phyloP scores from a whole-genome alignment of 1,140 invertebrate genomes.

The Lethrus apterus region DNA sequence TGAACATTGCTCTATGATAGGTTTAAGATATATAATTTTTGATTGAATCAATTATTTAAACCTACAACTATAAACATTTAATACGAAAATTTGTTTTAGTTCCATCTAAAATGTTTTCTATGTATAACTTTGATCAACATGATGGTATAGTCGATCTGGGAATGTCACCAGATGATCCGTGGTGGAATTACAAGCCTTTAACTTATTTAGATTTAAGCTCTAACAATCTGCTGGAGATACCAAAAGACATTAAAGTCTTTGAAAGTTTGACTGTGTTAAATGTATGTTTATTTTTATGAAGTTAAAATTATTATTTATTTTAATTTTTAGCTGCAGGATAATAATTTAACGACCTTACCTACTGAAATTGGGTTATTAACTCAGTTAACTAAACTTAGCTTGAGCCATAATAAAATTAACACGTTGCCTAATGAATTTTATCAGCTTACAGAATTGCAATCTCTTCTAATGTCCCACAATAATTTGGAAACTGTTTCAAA shows the following conservation, averaged over 20 bases:
- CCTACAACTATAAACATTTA: neutral
- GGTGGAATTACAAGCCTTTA: slow-evolving; percentile 80
- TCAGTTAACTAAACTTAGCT: slow-evolving; percentile 66
- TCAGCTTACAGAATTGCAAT: slow-evolving; percentile 56
- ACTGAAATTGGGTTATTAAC: slow-evolving; percentile 65
- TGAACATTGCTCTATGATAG: too few species aligned
- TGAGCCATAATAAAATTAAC: slow-evolving; percentile 70
- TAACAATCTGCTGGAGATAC: slow-evolving; percentile 61
- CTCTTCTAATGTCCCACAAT: slow-evolving; percentile 66
- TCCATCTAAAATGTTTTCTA: slow-evolving; percentile 71
- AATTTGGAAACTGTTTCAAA: slow-evolving; percentile 47
- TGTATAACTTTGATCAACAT: slow-evolving; percentile 65
- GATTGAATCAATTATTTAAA: too few species aligned
- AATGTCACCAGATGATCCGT: slow-evolving; percentile 52
- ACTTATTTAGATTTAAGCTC: slow-evolving; percentile 74
- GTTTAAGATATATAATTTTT: too few species aligned
- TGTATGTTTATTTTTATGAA: slow-evolving; percentile 45
- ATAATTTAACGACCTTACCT: slow-evolving; percentile 63
- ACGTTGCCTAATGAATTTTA: slow-evolving; percentile 57
- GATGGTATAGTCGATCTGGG: slow-evolving; percentile 52
- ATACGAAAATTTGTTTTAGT: slow-evolving; percentile 50
- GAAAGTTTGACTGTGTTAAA: slow-evolving; percentile 62
- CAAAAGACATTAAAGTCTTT: slow-evolving; percentile 61
- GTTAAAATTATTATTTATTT: neutral
- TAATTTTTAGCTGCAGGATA: slow-evolving; percentile 58